Percentiles rank a stretch among this genome's conserved stretches.
Evolutionary conservation across 2,888 invertebrate species (phyloP).

Genomic region (Galerucella calmariensis): DNA sequence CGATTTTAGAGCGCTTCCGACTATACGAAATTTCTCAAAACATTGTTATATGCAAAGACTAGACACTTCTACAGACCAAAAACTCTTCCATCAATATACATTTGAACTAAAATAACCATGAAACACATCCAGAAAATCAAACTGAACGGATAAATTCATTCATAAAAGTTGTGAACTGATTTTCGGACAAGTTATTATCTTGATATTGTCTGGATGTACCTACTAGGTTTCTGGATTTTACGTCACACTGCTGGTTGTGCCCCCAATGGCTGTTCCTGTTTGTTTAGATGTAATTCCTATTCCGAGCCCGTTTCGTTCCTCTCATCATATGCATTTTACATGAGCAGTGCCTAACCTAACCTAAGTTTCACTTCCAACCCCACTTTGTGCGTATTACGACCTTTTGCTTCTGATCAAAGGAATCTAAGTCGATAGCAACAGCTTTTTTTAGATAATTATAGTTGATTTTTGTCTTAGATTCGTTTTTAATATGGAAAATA

Average conservation of each 20-base stretch:
- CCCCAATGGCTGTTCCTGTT: slow-evolving; percentile 51
- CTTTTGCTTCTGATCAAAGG: slow-evolving; percentile 21
- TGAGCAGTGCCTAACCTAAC: slow-evolving; percentile 69
- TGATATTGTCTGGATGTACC: slow-evolving; percentile 7
- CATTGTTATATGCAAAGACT: too few relatives aligned
- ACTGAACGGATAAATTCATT: neutral
- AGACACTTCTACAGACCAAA: too few relatives aligned
- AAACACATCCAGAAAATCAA: neutral
- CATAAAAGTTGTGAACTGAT: neutral
- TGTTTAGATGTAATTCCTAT: slow-evolving; percentile 67
- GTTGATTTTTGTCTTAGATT: too few relatives aligned
- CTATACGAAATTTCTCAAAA: too few relatives aligned
- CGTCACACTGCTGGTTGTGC: slow-evolving; percentile 31
- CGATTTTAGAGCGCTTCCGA: too few relatives aligned
- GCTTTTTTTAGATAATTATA: neutral
- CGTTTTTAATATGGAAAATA: too few relatives aligned
- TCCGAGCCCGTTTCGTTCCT: slow-evolving; percentile 63
- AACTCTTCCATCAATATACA: neutral
- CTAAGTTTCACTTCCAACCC: slow-evolving; percentile 62
- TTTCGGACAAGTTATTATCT: neutral
- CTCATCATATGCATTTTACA: slow-evolving; percentile 76
- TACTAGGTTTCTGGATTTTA: slow-evolving; percentile 12
- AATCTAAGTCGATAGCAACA: too few relatives aligned
- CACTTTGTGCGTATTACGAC: slow-evolving; percentile 23
- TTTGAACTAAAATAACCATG: neutral